A percentile compares a stretch with the other conserved stretches of the same genome.
Conservation (phyloP, 2,888 invertebrate genomes). For the Oligia fasciuncula region DNA sequence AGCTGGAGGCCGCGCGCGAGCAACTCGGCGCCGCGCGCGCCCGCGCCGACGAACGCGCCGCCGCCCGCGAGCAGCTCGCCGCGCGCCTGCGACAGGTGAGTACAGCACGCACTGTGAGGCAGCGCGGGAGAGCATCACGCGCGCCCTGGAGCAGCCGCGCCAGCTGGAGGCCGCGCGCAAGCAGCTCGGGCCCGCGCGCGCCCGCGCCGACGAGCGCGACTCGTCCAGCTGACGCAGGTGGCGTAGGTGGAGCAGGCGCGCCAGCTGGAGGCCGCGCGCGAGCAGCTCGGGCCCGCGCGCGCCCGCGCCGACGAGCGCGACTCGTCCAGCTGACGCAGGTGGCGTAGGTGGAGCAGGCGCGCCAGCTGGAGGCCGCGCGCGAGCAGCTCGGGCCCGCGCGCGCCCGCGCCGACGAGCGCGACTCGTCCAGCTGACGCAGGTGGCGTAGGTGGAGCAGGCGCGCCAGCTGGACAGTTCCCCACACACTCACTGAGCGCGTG, state of each 20-base stretch:
- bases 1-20: conserved; percentile 64
- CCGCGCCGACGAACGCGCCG: conserved; percentile 36
- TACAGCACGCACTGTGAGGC: no score
- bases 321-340: no score
- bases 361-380: conserved; percentile 65
- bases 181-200: conserved; percentile 55
- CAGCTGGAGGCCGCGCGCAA: conserved; percentile 66
- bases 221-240: no score
- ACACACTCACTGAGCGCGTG: background rate
- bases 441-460: no score
- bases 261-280: conserved; percentile 66
- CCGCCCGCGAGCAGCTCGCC: background rate
- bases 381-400: no score
- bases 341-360: conserved; percentile 65
- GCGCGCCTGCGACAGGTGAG: background rate
- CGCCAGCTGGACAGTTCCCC: no score
- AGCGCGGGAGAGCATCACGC: conserved; percentile 21
- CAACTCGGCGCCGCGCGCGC: conserved; percentile 56
- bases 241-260: conserved; percentile 24
- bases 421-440: no score
- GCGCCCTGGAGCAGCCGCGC: conserved; percentile 62
- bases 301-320: conserved; percentile 46
- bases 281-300: conserved; percentile 55
- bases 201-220: conserved; percentile 48
- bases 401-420: conserved; percentile 10